Percentiles rank a stretch among this genome's conserved stretches.
These are phyloP conservation scores for Neoseiulus cucumeris DNA, from an alignment of 1,140 invertebrate genomes.

Conservation along the genomic window DNA sequence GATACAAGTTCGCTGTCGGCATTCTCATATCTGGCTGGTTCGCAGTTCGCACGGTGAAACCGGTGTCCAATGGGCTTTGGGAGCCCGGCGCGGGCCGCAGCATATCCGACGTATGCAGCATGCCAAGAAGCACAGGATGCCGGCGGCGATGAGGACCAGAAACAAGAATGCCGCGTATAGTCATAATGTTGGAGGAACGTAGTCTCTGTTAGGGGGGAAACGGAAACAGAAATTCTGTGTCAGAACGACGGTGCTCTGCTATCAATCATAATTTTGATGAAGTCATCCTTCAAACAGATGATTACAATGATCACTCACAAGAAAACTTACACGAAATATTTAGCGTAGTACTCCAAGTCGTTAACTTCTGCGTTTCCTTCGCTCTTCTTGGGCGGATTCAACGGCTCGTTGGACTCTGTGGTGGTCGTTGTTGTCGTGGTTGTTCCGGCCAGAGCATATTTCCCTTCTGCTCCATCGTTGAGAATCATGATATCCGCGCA, in stretches of 20 bases:
- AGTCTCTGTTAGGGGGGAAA: neutral
- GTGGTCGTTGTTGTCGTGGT: neutral
- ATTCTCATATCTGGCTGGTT: slow-evolving; percentile 1
- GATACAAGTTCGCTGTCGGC: too few relatives aligned
- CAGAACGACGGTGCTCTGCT: neutral
- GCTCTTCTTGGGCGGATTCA: neutral
- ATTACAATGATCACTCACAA: neutral
- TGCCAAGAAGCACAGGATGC: neutral
- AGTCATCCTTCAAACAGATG: neutral
- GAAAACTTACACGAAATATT: neutral
- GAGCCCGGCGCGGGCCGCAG: neutral
- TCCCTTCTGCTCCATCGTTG: neutral
- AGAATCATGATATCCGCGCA: neutral
- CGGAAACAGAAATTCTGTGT: neutral
- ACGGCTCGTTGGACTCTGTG: neutral
- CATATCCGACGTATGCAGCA: neutral
- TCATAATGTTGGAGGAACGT: neutral
- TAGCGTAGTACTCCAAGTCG: neutral
- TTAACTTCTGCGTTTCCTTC: neutral
- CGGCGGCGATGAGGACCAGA: neutral
- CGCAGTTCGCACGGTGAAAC: neutral
- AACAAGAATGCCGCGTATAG: neutral
- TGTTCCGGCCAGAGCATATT: neutral
- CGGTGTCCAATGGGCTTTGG: neutral
- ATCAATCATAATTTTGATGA: neutral